These are phyloP conservation scores for Vanessa tameamea DNA, from an alignment of 1,140 invertebrate species.

Conservation along the genomic window DNA sequence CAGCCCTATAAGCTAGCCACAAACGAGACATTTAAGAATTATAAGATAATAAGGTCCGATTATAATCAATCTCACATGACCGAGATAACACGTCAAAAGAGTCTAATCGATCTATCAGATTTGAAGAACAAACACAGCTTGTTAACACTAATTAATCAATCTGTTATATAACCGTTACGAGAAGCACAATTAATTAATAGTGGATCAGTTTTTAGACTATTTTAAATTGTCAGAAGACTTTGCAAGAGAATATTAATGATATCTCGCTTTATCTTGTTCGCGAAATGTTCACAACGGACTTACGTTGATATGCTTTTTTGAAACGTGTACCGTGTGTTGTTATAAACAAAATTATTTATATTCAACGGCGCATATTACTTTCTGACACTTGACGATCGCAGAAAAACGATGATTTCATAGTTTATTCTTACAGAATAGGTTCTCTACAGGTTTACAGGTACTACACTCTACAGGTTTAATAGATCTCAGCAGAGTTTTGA, in stretches of 20 bases:
- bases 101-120: slow-evolving; percentile 1
- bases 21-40: neutral
- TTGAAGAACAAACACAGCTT: slow-evolving; percentile 20
- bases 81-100: neutral
- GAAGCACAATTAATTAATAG: neutral
- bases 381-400: no score
- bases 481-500: no score
- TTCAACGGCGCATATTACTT: no score
- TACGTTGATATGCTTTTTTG: no score
- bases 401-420: no score
- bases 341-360: no score
- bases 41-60: neutral
- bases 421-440: no score
- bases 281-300: no score
- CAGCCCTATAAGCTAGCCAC: neutral
- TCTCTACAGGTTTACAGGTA: no score
- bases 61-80: neutral
- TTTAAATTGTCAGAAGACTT: neutral
- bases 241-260: neutral
- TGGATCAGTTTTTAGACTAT: neutral
- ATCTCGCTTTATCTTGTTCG: no score
- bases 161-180: slow-evolving; percentile 12
- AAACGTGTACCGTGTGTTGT: no score
- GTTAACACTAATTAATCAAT: slow-evolving; percentile 8
- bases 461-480: no score